Percentiles rank a stretch among this genome's conserved stretches.
Evolutionary conservation across 2,113 vertebrate genomes (phyloP).

Genomic region (Corythornis cristatus): DNA sequence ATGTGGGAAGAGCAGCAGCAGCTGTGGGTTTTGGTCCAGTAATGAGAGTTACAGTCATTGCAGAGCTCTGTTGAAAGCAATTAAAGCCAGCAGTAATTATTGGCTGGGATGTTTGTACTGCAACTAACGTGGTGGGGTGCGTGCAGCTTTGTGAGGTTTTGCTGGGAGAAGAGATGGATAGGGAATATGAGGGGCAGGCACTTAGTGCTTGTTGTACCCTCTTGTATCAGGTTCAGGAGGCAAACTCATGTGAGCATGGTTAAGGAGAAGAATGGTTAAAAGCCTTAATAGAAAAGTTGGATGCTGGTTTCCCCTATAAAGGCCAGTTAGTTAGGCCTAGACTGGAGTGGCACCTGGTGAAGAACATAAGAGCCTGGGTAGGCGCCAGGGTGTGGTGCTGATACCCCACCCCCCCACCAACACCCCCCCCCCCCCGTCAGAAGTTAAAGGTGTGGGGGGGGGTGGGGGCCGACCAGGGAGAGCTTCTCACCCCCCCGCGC

Average conservation of each 20-base stretch:
- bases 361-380: not conserved
- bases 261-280: not conserved
- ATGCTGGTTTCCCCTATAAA: not conserved
- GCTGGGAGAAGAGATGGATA: not conserved
- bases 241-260: not conserved
- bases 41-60: not conserved
- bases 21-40: not conserved
- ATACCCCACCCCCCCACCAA: accelerated
- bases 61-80: not conserved
- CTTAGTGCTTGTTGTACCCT: not conserved
- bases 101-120: not conserved
- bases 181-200: not conserved
- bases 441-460: no score
- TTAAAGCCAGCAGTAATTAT: not conserved
- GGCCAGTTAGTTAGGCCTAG: not conserved
- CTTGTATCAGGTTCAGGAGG: not conserved
- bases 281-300: not conserved
- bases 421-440: no score
- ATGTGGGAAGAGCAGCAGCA: not conserved
- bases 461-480: no score
- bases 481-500: no score
- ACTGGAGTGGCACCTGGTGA: not conserved
- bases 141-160: not conserved
- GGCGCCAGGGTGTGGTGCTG: not conserved
- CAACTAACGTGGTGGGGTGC: not conserved